Evolutionary conservation across 2,797 vertebrate genomes (phyloP).

Genomic region (Gouania willdenowi): DNA sequence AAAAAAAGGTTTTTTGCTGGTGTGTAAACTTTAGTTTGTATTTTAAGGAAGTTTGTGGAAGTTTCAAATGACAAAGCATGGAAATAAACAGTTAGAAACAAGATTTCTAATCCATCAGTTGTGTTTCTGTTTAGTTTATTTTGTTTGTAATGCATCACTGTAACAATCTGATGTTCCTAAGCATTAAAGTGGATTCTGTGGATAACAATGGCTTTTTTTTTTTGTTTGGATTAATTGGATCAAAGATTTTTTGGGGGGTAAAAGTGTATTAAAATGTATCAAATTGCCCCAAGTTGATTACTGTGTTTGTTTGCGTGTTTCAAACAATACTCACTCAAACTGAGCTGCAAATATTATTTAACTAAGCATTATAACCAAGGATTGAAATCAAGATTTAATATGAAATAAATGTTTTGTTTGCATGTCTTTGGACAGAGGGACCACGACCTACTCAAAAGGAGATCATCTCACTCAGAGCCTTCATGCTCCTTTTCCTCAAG

Average conservation of each 20-base stretch:
- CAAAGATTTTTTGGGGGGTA: slow-evolving; percentile 39
- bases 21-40: no score
- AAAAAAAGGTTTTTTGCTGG: no score
- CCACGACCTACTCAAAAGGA: slow-evolving; percentile 96
- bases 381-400: slow-evolving; percentile 25
- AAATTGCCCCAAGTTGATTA: slow-evolving; percentile 11
- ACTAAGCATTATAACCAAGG: slow-evolving; percentile 18
- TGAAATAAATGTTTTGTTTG: slow-evolving; percentile 27
- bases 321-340: slow-evolving; percentile 24
- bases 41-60: no score
- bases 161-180: slow-evolving; percentile 28
- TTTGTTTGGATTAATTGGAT: slow-evolving; percentile 41
- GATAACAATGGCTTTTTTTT: slow-evolving; percentile 30
- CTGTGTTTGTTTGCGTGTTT: neutral
- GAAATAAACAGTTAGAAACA: neutral
- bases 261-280: no score
- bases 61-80: no score
- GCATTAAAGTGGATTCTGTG: slow-evolving; percentile 12
- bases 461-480: slow-evolving; percentile 94
- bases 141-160: slow-evolving; percentile 12
- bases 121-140: slow-evolving; percentile 32
- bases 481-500: slow-evolving; percentile 99
- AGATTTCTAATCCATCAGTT: neutral
- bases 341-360: slow-evolving; percentile 5
- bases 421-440: slow-evolving; percentile 81